Conservation (phyloP, 2,113 vertebrate genomes). For the Archocentrus centrarchus region DNA sequence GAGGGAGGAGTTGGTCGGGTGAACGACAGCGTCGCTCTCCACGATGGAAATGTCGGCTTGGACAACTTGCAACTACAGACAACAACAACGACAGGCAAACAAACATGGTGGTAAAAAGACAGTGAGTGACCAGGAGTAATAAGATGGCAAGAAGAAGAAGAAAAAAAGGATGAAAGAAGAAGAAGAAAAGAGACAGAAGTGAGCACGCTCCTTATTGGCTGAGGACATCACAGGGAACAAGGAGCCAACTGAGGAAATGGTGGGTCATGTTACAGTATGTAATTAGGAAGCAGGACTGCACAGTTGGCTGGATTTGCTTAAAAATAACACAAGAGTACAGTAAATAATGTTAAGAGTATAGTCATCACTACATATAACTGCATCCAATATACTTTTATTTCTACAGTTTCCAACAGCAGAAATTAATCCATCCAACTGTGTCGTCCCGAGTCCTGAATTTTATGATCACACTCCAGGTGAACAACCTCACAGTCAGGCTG, state of each 20-base stretch:
- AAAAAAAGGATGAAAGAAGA: constrained; percentile 8
- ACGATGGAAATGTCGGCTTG: constrained; percentile 99
- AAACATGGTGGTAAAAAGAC: constrained; percentile 88
- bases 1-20: constrained; percentile 99
- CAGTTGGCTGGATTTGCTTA: constrained; percentile 26
- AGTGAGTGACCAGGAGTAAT: constrained; percentile 49
- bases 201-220: constrained; percentile 49
- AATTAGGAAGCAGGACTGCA: constrained; percentile 47
- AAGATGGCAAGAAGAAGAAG: constrained; percentile 12
- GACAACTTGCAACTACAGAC: constrained; percentile 99
- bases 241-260: constrained; percentile 41
- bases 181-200: constrained; percentile 32
- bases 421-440: constrained; percentile 28
- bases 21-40: constrained; percentile 99
- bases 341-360: background rate
- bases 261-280: constrained; percentile 11
- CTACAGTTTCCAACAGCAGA: background rate
- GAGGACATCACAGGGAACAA: constrained; percentile 53
- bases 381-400: background rate
- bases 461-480: constrained; percentile 50
- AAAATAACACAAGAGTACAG: background rate
- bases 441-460: constrained; percentile 30
- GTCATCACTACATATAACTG: background rate
- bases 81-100: constrained; percentile 89
- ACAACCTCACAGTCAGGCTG: constrained; percentile 38